A percentile compares a stretch with the other conserved stretches of the same genome.
Conservation (phyloP, 2,888 invertebrate genomes). For the Hypselothyrea guttata region DNA sequence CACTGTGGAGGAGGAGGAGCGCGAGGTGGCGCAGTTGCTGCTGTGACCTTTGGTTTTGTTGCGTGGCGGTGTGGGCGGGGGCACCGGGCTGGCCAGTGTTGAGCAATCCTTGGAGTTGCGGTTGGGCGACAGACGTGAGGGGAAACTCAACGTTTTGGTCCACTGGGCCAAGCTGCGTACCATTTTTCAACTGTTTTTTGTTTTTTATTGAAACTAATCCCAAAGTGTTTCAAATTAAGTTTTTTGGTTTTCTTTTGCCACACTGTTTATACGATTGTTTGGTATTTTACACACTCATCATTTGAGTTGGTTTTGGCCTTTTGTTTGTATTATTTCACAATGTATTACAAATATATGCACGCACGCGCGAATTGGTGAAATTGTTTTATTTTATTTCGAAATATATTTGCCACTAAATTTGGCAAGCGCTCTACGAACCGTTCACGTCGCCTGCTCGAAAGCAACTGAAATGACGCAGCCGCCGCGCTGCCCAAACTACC, state of each 20-base stretch:
- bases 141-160: conserved; percentile 95
- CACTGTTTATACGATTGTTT: conserved; percentile 27
- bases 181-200: conserved; percentile 83
- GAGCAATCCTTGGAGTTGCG: conserved; percentile 88
- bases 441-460: conserved; percentile 65
- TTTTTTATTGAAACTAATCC: conserved; percentile 56
- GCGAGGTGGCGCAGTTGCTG: conserved; percentile 83
- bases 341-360: conserved; percentile 61
- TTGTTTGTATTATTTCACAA: conserved; percentile 44
- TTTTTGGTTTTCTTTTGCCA: conserved; percentile 5
- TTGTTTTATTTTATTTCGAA: conserved; percentile 10
- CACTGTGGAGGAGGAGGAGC: conserved; percentile 83
- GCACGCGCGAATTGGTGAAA: conserved; percentile 60
- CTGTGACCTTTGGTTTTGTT: conserved; percentile 82
- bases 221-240: conserved; percentile 55
- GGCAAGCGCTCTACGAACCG: conserved; percentile 55
- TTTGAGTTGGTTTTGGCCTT: conserved; percentile 1
- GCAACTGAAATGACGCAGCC: conserved; percentile 72
- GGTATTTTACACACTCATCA: conserved; percentile 35
- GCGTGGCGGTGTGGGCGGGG: conserved; percentile 86
- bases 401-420: no score
- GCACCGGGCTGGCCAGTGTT: conserved; percentile 78
- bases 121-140: conserved; percentile 91
- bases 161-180: conserved; percentile 94
- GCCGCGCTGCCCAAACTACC: conserved; percentile 39